A percentile compares a stretch with the other conserved stretches of the same genome.
phyloP scores from a whole-genome alignment of 2,797 vertebrate genomes.

The Tolypeutes matacus region DNA sequence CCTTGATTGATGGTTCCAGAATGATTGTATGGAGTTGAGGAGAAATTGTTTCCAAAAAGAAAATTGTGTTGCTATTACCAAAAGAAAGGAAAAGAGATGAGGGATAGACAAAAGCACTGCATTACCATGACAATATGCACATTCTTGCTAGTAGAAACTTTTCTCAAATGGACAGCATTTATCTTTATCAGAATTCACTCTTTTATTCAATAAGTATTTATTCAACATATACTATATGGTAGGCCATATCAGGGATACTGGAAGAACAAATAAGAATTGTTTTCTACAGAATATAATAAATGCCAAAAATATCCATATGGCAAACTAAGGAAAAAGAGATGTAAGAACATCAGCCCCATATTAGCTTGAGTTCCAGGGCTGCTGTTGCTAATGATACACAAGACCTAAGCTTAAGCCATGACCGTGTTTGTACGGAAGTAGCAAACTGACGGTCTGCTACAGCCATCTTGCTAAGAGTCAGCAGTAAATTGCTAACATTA shows the following conservation, averaged over 20 bases:
- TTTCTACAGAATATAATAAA: neutral
- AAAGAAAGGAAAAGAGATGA: neutral
- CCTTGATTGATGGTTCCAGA: neutral
- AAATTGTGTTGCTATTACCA: neutral
- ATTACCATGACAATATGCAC: neutral
- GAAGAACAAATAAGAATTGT: conserved; percentile 1
- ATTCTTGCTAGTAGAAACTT: neutral
- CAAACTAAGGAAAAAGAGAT: neutral
- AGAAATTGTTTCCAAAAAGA: neutral
- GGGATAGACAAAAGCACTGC: neutral
- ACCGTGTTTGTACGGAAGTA: neutral
- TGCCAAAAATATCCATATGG: neutral
- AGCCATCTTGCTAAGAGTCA: too few species aligned
- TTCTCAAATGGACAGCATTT: neutral
- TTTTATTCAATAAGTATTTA: neutral
- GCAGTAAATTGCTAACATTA: neutral
- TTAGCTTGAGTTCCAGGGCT: neutral
- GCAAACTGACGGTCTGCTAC: neutral
- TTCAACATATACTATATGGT: neutral
- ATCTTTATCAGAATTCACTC: neutral
- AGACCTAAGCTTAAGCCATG: neutral
- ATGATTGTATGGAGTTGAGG: neutral
- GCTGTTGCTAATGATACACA: neutral
- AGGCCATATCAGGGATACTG: neutral
- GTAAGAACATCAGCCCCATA: neutral